Evolutionary conservation across 2,888 invertebrate genomes (phyloP).

Genomic region (Teinopalpus imperialis): DNA sequence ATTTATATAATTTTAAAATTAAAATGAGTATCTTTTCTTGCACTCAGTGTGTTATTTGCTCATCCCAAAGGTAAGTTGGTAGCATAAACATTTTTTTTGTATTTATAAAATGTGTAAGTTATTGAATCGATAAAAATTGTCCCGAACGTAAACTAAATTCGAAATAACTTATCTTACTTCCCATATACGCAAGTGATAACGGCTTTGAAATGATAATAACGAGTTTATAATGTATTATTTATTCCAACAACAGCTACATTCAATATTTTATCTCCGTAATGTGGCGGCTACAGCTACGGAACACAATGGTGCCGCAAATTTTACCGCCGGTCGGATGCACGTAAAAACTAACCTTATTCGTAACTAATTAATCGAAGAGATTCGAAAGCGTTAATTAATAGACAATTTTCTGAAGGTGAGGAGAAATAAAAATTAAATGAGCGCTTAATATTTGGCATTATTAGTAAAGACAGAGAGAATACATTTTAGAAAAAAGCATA

Average conservation of each 20-base stretch:
- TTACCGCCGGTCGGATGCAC: slow-evolving; percentile 29
- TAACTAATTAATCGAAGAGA: slow-evolving; percentile 26
- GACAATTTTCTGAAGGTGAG: slow-evolving; percentile 3
- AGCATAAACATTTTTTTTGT: too few species aligned
- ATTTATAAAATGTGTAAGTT: too few species aligned
- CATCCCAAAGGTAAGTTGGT: too few species aligned
- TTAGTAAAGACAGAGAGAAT: slow-evolving; percentile 26
- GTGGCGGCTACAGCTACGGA: slow-evolving; percentile 35
- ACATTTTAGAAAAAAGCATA: slow-evolving; percentile 17
- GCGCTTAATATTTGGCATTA: slow-evolving; percentile 16
- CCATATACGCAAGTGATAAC: slow-evolving; percentile 11
- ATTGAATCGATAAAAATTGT: too few species aligned
- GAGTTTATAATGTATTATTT: slow-evolving; percentile 40
- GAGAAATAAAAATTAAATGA: slow-evolving; percentile 5
- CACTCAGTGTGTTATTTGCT: too few species aligned
- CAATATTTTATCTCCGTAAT: slow-evolving; percentile 39
- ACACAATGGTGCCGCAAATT: slow-evolving; percentile 31
- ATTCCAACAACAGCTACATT: slow-evolving; percentile 51
- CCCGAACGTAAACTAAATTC: background rate
- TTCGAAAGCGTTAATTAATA: slow-evolving; percentile 29
- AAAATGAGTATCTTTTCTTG: too few species aligned
- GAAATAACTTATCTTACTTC: slow-evolving; percentile 1
- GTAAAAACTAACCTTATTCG: slow-evolving; percentile 20
- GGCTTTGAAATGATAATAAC: slow-evolving; percentile 24
- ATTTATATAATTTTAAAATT: too few species aligned